Evolutionary conservation across 2,113 vertebrate genomes (phyloP), one percentile per base, ranked within the genome.

Genomic region (Myxocyprinus asiaticus): DNA sequence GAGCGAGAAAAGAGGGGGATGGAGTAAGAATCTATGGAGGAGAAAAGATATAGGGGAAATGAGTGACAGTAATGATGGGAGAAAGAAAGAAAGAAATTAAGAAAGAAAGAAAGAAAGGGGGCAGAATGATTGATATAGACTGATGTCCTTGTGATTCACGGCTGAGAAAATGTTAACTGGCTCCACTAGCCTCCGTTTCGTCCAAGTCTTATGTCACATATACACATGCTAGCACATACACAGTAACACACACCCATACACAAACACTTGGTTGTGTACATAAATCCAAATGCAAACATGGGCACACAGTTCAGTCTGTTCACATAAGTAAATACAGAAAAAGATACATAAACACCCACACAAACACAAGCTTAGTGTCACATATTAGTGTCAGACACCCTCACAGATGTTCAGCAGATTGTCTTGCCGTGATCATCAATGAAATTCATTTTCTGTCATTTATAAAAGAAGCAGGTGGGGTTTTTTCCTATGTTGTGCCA

Each of bases 81-180:
- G 82, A 82, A 70, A 73, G 79, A 50, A 44, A 62, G 53, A 33
- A 33, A 33, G 22, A 33, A 33, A 33, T 1, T 1, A 33, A 33
- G 22, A 33, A 33, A 33, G 22, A 33, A 33, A 33, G 22, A 33
- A 33, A 58, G 15, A n/a, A 47, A 44, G 17, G 47, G 44, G 58
- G 47, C 42, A 62, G 42, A 82, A 85, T 90, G 88, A 91, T 86
- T 91, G 89, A 93, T 92, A 90, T 88, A 88, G 87, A 90, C 87
- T 88, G 90, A 92, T 90, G 89, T 90, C 22, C 22, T 33, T 33
- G 22, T 33, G 22, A 33, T 33, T 92, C 90, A 90, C 78, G 84
- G 88, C 86, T 83, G 86, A 91, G 88, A 88, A 89, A 88, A 92
- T 91, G 91, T 93, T 90, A 93, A 88, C 90, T 84, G 85, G 87